A percentile compares a stretch with the other conserved stretches of the same genome.
These are phyloP conservation scores for Argyrosomus japonicus DNA, from an alignment of 2,113 vertebrate genomes.

Conservation along the genomic window DNA sequence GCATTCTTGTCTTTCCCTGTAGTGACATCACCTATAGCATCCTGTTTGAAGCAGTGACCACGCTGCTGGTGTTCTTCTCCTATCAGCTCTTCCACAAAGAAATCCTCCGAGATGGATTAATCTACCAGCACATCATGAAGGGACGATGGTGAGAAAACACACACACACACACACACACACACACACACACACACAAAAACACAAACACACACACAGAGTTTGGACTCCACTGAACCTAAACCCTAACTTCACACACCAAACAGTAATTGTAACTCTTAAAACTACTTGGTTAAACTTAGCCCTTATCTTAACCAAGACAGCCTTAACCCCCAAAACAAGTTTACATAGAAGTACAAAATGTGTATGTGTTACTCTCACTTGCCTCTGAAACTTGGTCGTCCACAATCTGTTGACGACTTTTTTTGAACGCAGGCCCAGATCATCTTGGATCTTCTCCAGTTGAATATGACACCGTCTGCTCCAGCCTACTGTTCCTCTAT, in stretches of 20 bases:
- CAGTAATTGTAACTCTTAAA: not conserved
- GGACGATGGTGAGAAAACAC: constrained; percentile 90
- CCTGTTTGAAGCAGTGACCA: constrained; percentile 95
- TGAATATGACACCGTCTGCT: constrained; percentile 18
- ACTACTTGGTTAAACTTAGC: not conserved
- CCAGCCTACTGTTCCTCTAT: constrained; percentile 9
- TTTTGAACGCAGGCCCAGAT: constrained; percentile 29
- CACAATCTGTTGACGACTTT: constrained; percentile 36
- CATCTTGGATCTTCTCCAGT: constrained; percentile 19
- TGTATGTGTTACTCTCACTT: not conserved
- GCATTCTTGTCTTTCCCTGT: constrained; percentile 27
- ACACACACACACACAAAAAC: not conserved
- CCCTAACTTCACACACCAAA: not conserved
- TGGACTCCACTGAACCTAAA: not conserved
- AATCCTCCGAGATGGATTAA: constrained; percentile 89
- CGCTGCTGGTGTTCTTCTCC: constrained; percentile 93
- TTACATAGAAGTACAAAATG: not conserved
- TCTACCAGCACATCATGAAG: constrained; percentile 92
- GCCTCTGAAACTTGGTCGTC: constrained; percentile 17
- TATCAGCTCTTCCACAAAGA: constrained; percentile 97
- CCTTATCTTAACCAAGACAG: not conserved
- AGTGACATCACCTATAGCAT: constrained; percentile 98
- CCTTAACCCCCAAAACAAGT: not conserved
- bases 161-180: constrained; percentile 3
- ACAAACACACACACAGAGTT: not conserved